Percentiles rank a stretch among this genome's conserved stretches.
Evolutionary conservation across 2,113 vertebrate genomes (phyloP).

Genomic region (Saguinus midas): DNA sequence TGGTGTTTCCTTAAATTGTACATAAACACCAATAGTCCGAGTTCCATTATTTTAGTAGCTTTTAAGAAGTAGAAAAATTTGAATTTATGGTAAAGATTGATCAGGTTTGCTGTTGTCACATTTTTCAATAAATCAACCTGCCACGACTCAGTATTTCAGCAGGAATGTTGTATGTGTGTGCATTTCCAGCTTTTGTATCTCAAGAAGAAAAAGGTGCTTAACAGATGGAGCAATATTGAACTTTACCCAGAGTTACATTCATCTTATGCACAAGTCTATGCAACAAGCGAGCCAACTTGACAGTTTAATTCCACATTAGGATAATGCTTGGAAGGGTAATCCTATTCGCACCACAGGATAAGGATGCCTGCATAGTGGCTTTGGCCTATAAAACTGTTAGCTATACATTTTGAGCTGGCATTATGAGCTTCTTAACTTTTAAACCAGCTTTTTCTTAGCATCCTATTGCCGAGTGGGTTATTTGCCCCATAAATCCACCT

Average conservation of each 20-base stretch:
- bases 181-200: conserved; percentile 47
- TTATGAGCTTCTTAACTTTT: conserved; percentile 81
- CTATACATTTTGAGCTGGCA: conserved; percentile 80
- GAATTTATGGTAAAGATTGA: neutral
- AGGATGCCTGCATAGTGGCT: conserved; percentile 76
- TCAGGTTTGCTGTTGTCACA: neutral
- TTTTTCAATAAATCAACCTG: neutral
- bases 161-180: neutral
- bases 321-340: conserved; percentile 83
- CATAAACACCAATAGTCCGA: neutral
- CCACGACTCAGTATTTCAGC: neutral
- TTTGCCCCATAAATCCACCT: conserved; percentile 67
- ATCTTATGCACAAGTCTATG: conserved; percentile 60
- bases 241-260: conserved; percentile 72
- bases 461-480: conserved; percentile 64
- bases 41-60: neutral
- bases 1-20: neutral
- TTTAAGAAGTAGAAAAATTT: neutral
- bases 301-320: conserved; percentile 83
- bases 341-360: conserved; percentile 79
- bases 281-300: conserved; percentile 76
- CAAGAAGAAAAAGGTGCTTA: conserved; percentile 52
- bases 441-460: conserved; percentile 80
- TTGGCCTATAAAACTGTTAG: conserved; percentile 83
- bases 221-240: conserved; percentile 68